These are phyloP conservation scores for Listrodromus nycthemerus DNA, from an alignment of 2,888 invertebrate species.

Conservation along the genomic window DNA sequence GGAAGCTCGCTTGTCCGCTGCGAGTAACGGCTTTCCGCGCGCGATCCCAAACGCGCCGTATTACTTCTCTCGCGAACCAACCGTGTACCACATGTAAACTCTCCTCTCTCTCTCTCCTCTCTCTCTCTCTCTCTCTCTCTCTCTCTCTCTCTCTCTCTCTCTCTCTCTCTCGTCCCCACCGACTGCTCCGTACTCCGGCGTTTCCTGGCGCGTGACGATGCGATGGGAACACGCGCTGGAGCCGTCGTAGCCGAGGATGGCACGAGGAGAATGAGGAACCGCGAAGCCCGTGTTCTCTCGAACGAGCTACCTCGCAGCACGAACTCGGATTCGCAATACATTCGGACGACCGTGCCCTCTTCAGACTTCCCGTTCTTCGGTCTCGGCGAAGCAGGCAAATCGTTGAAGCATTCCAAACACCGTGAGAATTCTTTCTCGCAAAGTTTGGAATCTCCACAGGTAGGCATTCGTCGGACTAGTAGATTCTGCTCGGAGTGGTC, in stretches of 20 bases:
- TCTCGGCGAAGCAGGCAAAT: neutral
- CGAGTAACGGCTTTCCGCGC: constrained; percentile 32
- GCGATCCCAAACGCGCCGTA: constrained; percentile 55
- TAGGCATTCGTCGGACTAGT: too few species aligned
- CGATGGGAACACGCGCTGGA: neutral
- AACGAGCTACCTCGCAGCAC: neutral
- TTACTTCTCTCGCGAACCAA: constrained; percentile 46
- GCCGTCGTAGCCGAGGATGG: neutral
- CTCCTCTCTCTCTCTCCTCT: neutral
- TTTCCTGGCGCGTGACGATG: neutral
- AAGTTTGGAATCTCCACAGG: neutral
- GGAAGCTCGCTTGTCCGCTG: neutral
- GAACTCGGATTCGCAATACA: constrained; percentile 5
- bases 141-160: too few species aligned
- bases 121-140: too few species aligned
- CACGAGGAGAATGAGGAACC: neutral
- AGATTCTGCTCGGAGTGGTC: too few species aligned
- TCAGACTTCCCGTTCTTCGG: neutral
- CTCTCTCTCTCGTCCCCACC: neutral
- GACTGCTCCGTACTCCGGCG: too few species aligned
- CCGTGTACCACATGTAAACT: constrained; percentile 2
- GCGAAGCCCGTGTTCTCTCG: constrained; percentile 5
- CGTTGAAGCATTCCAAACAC: neutral
- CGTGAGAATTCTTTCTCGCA: neutral
- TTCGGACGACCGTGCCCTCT: neutral